Evolutionary conservation across 2,888 invertebrate genomes (phyloP).

Genomic region (Drosophila affinis): DNA sequence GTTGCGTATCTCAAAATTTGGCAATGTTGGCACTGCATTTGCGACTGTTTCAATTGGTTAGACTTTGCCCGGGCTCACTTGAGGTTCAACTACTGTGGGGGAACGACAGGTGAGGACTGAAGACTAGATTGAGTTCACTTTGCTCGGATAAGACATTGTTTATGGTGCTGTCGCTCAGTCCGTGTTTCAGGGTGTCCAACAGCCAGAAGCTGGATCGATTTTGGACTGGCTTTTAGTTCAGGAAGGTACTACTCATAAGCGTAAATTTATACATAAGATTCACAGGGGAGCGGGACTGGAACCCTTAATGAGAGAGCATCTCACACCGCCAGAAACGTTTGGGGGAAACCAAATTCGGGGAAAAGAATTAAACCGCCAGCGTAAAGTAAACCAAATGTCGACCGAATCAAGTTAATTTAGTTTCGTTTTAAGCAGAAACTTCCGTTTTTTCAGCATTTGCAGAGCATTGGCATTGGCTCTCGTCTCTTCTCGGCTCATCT

Average conservation of each 20-base stretch:
- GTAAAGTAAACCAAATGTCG: background rate
- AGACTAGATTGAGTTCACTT: background rate
- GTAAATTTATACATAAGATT: no score
- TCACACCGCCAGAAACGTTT: background rate
- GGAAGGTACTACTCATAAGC: no score
- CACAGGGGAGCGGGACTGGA: no score
- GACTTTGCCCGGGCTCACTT: background rate
- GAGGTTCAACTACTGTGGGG: no score
- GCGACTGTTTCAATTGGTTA: background rate
- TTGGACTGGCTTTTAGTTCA: no score
- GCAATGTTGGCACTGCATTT: background rate
- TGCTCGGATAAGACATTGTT: background rate
- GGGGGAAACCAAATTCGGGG: background rate
- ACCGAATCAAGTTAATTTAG: background rate
- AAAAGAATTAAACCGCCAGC: background rate
- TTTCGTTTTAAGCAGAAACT: constrained; percentile 22
- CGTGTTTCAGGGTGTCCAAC: no score
- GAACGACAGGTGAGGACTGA: background rate
- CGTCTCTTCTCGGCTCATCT: no score
- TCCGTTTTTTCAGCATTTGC: constrained; percentile 9
- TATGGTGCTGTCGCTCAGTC: no score
- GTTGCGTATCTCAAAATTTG: constrained; percentile 5
- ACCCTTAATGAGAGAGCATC: background rate
- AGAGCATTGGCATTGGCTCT: background rate
- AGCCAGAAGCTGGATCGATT: no score